Evolutionary conservation across 2,888 invertebrate species (phyloP).

Genomic region (Chrysolina americana): DNA sequence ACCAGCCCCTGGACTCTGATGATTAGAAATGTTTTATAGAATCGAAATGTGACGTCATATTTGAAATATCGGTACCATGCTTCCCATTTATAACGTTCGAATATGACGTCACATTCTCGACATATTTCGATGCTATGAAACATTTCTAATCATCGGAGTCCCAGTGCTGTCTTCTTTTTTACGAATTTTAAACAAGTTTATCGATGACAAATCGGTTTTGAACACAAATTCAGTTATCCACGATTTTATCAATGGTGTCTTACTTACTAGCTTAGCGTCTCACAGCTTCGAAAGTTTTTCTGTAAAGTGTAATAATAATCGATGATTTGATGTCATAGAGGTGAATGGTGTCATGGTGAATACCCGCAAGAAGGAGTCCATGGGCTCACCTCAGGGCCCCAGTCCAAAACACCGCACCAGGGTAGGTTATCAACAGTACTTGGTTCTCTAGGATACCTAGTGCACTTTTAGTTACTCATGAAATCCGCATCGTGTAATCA

Average conservation of each 20-base stretch:
- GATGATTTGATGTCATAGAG: constrained; percentile 42
- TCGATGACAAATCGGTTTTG: background rate
- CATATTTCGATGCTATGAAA: no score
- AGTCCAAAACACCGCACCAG: constrained; percentile 63
- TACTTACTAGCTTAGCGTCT: background rate
- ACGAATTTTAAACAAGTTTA: no score
- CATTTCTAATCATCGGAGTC: no score
- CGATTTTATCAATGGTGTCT: constrained; percentile 10
- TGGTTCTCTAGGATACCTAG: background rate
- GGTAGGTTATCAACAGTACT: constrained; percentile 59
- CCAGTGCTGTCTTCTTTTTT: no score
- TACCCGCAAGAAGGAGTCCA: constrained; percentile 66
- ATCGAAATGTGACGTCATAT: no score
- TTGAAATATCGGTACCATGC: no score
- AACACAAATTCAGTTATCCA: background rate
- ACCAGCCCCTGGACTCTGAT: no score
- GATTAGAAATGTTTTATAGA: no score
- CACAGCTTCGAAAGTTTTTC: background rate
- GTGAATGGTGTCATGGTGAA: constrained; percentile 61
- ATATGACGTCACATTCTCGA: no score
- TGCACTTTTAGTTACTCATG: no score
- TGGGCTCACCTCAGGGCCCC: constrained; percentile 61
- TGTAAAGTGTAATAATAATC: constrained; percentile 28
- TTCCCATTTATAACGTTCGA: no score
- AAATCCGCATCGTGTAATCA: no score